A percentile compares a stretch with the other conserved stretches of the same genome.
Conservation (phyloP, 2,113 vertebrate species). For the Cyphomyrus discorhynchus region DNA sequence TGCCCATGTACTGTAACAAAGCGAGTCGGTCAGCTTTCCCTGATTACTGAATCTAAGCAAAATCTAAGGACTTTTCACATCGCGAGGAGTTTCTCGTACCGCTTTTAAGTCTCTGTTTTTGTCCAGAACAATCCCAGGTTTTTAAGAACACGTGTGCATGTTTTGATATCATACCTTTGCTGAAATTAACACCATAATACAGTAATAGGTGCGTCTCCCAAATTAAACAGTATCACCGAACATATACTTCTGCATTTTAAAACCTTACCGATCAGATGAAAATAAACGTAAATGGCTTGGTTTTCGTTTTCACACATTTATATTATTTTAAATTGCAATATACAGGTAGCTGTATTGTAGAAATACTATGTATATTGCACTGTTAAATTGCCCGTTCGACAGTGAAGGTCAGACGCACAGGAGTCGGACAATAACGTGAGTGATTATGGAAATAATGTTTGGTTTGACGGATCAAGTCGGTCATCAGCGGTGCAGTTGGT, state of each 20-base stretch:
- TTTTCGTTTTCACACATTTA: background rate
- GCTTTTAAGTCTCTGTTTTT: background rate
- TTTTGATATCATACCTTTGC: background rate
- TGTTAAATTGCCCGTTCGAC: background rate
- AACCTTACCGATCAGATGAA: background rate
- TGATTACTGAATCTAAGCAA: background rate
- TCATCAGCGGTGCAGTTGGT: background rate
- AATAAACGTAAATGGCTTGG: background rate
- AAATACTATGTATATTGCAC: background rate
- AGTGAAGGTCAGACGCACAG: background rate
- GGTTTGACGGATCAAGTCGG: background rate
- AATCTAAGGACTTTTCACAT: background rate
- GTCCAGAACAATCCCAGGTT: background rate
- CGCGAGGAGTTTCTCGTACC: background rate
- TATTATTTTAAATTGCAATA: background rate
- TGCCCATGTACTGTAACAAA: background rate
- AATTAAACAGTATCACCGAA: background rate
- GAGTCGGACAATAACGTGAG: background rate
- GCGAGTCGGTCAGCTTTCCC: background rate
- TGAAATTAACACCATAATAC: background rate
- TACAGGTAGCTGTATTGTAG: background rate
- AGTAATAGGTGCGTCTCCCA: background rate
- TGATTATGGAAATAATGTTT: background rate
- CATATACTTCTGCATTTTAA: background rate
- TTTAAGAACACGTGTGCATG: background rate